Evolutionary conservation across 1,140 invertebrate species (phyloP).

Genomic region (Acromyrmex heyeri): DNA sequence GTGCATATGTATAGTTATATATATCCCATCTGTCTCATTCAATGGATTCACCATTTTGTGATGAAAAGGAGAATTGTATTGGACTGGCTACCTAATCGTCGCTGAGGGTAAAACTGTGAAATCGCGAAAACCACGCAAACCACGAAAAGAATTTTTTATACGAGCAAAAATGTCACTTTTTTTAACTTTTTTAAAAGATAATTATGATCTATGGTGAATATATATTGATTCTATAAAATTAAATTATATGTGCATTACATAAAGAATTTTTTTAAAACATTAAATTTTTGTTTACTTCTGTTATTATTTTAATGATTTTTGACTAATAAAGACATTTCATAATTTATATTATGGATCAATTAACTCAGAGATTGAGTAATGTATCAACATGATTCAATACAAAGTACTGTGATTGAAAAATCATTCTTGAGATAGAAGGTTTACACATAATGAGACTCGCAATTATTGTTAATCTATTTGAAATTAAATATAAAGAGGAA

Average conservation of each 20-base stretch:
- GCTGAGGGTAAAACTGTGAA: constrained; percentile 49
- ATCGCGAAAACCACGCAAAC: constrained; percentile 37
- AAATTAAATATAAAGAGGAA: too few species aligned
- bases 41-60: constrained; percentile 25
- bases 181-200: not conserved
- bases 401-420: too few species aligned
- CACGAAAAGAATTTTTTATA: constrained; percentile 4
- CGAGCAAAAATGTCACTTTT: not conserved
- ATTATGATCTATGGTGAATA: not conserved
- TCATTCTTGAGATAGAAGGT: too few species aligned
- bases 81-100: constrained; percentile 41
- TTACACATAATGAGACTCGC: too few species aligned
- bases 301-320: too few species aligned
- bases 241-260: not conserved
- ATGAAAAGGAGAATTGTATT: constrained; percentile 23
- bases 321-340: too few species aligned
- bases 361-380: too few species aligned
- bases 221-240: not conserved
- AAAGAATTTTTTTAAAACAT: not conserved
- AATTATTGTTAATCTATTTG: too few species aligned
- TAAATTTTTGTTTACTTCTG: not conserved
- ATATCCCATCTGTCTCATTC: not conserved
- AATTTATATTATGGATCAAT: too few species aligned
- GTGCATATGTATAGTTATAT: constrained; percentile 30
- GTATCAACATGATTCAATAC: too few species aligned